Conservation (phyloP, 2,113 vertebrate genomes). For the Tupaia tana region DNA sequence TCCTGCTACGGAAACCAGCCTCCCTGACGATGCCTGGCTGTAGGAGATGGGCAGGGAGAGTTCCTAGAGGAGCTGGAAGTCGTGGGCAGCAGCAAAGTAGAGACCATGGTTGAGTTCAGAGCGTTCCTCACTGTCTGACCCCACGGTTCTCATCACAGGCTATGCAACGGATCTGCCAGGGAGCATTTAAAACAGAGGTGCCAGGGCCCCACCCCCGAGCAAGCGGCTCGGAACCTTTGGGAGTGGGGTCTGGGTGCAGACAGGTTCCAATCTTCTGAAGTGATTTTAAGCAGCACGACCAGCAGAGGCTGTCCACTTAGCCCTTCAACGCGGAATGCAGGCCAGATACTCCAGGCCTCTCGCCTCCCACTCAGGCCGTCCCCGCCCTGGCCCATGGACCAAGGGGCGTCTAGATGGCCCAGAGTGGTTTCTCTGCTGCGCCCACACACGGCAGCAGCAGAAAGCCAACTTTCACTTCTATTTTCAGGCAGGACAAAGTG, state of each 20-base stretch:
- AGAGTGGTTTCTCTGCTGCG: not conserved
- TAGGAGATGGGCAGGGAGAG: not conserved
- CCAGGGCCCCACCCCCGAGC: not conserved
- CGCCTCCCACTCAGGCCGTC: no score
- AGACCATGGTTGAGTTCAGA: slow-evolving; percentile 2
- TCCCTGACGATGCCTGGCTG: not conserved
- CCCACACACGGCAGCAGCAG: not conserved
- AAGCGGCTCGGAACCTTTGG: not conserved
- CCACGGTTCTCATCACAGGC: not conserved
- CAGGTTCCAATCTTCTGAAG: not conserved
- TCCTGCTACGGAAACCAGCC: not conserved
- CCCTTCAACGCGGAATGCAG: not conserved
- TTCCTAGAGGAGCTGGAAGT: not conserved
- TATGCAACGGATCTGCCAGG: not conserved
- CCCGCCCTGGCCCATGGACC: not conserved
- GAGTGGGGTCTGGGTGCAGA: not conserved
- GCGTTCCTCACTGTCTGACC: not conserved
- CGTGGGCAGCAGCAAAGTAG: not conserved
- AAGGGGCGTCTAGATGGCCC: not conserved
- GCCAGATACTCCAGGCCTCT: not conserved
- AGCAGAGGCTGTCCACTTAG: not conserved
- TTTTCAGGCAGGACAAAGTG: slow-evolving; percentile 28
- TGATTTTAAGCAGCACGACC: not conserved
- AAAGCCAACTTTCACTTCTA: slow-evolving; percentile 8
- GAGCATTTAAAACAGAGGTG: not conserved